phyloP scores from a whole-genome alignment of 2,888 invertebrate genomes.

The Graphium colonna region DNA sequence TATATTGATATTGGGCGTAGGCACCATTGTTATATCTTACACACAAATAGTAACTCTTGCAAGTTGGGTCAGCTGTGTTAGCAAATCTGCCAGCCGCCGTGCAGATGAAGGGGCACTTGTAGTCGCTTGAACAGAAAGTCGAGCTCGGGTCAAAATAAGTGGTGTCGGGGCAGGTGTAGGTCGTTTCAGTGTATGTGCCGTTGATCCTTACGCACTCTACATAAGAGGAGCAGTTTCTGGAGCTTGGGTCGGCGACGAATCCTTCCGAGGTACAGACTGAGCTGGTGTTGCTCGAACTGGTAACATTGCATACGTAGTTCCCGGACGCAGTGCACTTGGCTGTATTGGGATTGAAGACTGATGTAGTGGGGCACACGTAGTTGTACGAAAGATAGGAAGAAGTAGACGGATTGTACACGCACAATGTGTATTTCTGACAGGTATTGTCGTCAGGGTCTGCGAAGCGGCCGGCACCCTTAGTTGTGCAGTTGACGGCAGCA shows the following conservation, averaged over 20 bases:
- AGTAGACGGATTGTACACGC: slow-evolving; percentile 44
- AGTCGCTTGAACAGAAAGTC: slow-evolving; percentile 46
- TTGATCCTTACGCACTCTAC: slow-evolving; percentile 53
- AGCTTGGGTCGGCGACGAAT: slow-evolving; percentile 45
- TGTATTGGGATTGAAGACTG: slow-evolving; percentile 57
- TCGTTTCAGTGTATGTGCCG: slow-evolving; percentile 43
- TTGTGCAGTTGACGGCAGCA: slow-evolving; percentile 52
- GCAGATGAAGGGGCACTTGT: slow-evolving; percentile 44
- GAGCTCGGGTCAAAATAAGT: slow-evolving; percentile 54
- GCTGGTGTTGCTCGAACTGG: slow-evolving; percentile 49
- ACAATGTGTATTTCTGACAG: slow-evolving; percentile 64
- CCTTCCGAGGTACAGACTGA: slow-evolving; percentile 51
- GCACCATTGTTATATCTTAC: slow-evolving; percentile 44
- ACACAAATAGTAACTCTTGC: slow-evolving; percentile 62
- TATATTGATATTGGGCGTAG: slow-evolving; percentile 50
- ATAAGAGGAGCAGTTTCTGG: slow-evolving; percentile 51
- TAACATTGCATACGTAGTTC: slow-evolving; percentile 49
- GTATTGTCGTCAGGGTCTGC: slow-evolving; percentile 57
- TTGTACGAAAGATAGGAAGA: slow-evolving; percentile 46
- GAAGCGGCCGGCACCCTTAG: slow-evolving; percentile 51
- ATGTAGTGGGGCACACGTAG: slow-evolving; percentile 63
- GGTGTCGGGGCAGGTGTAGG: slow-evolving; percentile 44
- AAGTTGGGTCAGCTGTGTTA: slow-evolving; percentile 55
- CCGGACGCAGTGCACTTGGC: slow-evolving; percentile 33
- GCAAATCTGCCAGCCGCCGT: slow-evolving; percentile 58